Percentiles rank a stretch among this genome's conserved stretches.
Conservation (phyloP, 2,797 vertebrate genomes). For the Siniperca obscura region DNA sequence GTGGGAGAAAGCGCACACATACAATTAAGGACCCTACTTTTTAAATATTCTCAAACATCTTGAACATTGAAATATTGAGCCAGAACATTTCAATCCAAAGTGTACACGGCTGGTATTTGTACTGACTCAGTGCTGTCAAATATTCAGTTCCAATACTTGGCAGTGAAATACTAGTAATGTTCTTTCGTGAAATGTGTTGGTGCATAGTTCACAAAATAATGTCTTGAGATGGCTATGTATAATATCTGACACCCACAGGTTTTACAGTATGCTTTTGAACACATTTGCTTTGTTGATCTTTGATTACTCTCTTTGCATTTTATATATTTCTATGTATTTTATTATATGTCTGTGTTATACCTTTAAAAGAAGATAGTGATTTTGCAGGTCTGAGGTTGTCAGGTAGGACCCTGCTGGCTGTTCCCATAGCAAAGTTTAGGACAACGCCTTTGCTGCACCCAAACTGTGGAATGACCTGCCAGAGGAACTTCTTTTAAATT, state of each 20-base stretch:
- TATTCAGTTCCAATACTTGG: constrained; percentile 33
- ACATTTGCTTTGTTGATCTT: not conserved
- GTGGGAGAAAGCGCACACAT: not conserved
- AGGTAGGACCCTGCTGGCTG: not conserved
- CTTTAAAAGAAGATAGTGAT: not conserved
- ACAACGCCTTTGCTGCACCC: not conserved
- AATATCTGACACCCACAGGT: constrained; percentile 21
- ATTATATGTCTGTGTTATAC: not conserved
- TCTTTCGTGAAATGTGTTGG: constrained; percentile 33
- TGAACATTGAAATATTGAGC: constrained; percentile 23
- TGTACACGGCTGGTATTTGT: not conserved
- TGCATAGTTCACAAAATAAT: constrained; percentile 13
- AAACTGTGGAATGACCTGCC: not conserved
- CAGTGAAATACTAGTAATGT: constrained; percentile 29
- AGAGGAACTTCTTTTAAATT: not conserved
- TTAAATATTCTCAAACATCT: constrained; percentile 33
- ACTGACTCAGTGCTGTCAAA: constrained; percentile 48
- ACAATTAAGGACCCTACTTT: constrained; percentile 3
- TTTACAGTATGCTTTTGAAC: not conserved
- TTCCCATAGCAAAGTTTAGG: not conserved
- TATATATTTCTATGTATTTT: not conserved
- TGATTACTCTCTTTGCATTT: not conserved
- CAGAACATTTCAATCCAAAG: constrained; percentile 38
- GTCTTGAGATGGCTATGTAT: constrained; percentile 5
- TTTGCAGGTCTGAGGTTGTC: not conserved